These are phyloP conservation scores for Balanococcus diminutus DNA, from an alignment of 2,888 invertebrate species.

Conservation along the genomic window DNA sequence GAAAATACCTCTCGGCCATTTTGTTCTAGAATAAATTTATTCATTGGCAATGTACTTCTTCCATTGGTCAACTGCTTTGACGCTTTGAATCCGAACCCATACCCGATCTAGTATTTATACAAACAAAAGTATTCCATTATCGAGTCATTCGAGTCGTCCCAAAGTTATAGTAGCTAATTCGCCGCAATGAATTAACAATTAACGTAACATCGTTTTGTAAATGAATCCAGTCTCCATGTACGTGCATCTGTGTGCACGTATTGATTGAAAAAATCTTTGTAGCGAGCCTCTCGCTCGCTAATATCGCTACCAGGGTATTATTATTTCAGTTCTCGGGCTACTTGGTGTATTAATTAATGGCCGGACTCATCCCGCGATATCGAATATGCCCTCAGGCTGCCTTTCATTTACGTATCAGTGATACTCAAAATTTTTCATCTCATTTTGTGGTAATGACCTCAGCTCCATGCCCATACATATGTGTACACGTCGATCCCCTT, in stretches of 20 bases:
- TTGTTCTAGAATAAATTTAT: conserved; percentile 4
- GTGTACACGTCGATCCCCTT: neutral
- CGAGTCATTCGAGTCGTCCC: too few species aligned
- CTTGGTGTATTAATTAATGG: conserved; percentile 54
- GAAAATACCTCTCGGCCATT: neutral
- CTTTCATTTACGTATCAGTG: conserved; percentile 39
- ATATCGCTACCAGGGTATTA: conserved; percentile 52
- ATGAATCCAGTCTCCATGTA: neutral
- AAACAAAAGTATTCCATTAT: conserved; percentile 36
- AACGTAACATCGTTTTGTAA: conserved; percentile 15
- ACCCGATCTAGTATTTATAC: neutral
- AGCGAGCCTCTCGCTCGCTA: conserved; percentile 21
- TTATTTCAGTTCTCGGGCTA: conserved; percentile 53
- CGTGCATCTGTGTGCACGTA: neutral
- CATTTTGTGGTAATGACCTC: neutral
- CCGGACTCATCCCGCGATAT: conserved; percentile 47
- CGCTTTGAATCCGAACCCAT: neutral
- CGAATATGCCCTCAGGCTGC: conserved; percentile 1
- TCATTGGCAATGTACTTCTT: neutral
- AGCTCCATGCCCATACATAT: neutral
- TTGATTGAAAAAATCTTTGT: conserved; percentile 27
- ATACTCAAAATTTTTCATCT: conserved; percentile 20
- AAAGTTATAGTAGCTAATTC: conserved; percentile 3
- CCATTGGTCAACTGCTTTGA: neutral
- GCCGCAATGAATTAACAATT: conserved; percentile 25